Evolutionary conservation across 2,888 invertebrate genomes (phyloP).

Genomic region (Drosophila nr. perissopoda): DNA sequence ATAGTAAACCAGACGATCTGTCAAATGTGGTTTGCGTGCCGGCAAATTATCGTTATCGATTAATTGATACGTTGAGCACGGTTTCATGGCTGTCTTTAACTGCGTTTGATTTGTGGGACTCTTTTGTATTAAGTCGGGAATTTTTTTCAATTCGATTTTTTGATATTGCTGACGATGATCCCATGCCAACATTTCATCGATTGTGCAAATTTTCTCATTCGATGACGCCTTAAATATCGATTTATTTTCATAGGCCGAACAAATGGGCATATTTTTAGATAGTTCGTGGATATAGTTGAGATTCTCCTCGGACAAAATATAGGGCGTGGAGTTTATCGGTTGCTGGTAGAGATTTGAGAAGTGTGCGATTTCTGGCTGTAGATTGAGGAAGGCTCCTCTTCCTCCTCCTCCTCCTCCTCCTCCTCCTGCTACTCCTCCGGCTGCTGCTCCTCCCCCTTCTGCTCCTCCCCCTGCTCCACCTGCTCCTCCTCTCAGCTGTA

Average conservation of each 20-base stretch:
- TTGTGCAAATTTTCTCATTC: constrained; percentile 56
- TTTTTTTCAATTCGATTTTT: not conserved
- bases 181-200: constrained; percentile 81
- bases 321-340: constrained; percentile 25
- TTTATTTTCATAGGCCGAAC: constrained; percentile 84
- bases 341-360: not conserved
- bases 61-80: not conserved
- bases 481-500: constrained; percentile 6
- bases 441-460: not conserved
- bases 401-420: not conserved
- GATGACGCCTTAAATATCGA: constrained; percentile 82
- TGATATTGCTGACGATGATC: constrained; percentile 62
- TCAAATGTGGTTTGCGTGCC: constrained; percentile 85
- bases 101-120: not conserved
- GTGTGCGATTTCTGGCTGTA: not conserved
- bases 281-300: constrained; percentile 84
- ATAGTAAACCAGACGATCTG: constrained; percentile 93
- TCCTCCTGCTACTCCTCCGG: not conserved
- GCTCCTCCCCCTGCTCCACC: not conserved
- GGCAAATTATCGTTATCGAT: constrained; percentile 57
- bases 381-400: not conserved
- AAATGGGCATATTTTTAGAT: constrained; percentile 84
- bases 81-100: not conserved
- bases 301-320: constrained; percentile 83
- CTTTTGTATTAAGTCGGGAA: not conserved